phyloP scores from a whole-genome alignment of 2,113 vertebrate species.

The Turdus rufiventris region DNA sequence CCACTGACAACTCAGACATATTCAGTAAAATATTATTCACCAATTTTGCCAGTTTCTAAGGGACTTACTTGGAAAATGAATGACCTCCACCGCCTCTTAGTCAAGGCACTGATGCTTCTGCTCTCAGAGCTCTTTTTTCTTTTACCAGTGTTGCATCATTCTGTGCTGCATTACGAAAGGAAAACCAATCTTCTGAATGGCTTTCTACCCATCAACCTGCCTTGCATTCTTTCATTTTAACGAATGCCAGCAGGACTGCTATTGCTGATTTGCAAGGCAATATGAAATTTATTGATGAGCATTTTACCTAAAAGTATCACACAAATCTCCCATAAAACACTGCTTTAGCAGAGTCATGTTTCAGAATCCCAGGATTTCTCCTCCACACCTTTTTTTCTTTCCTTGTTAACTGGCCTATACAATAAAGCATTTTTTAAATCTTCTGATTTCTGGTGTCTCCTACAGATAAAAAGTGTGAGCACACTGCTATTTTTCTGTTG shows the following conservation, averaged over 20 bases:
- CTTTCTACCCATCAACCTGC: neutral
- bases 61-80: conserved; percentile 18
- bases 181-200: neutral
- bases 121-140: neutral
- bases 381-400: rapidly evolving
- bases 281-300: neutral
- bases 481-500: neutral
- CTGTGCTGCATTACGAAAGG: neutral
- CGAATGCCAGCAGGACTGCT: neutral
- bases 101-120: neutral
- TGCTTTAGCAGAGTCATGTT: neutral
- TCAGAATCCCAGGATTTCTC: neutral
- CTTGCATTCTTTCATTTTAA: neutral
- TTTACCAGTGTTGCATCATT: neutral
- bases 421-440: neutral
- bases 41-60: conserved; percentile 6
- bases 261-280: neutral
- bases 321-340: neutral
- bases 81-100: neutral
- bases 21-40: conserved; percentile 26
- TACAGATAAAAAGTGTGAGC: neutral
- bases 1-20: neutral
- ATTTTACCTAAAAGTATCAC: neutral
- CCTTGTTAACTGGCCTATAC: neutral
- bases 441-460: neutral